A percentile compares a stretch with the other conserved stretches of the same genome.
Evolutionary conservation across 2,113 vertebrate genomes (phyloP).

Genomic region (Dipodomys spectabilis): DNA sequence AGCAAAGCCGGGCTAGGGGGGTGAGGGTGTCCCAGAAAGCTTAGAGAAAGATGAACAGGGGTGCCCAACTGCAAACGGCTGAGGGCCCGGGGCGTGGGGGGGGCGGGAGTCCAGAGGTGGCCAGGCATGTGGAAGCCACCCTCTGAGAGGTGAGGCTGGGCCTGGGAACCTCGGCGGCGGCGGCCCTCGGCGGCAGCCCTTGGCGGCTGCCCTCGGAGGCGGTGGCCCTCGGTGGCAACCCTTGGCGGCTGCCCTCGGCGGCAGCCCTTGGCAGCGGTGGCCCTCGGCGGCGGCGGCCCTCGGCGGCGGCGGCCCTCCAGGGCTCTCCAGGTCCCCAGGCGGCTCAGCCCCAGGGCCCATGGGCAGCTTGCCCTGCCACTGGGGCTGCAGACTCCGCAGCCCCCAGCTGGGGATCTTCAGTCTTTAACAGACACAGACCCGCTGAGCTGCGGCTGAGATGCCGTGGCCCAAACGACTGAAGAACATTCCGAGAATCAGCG

Average conservation of each 20-base stretch:
- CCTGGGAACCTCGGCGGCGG: not conserved
- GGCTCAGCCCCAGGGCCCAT: too few species aligned
- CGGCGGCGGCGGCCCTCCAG: not conserved
- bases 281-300: too few species aligned
- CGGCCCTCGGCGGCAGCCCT: too few species aligned
- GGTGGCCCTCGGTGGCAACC: too few species aligned
- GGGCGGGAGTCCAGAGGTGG: too few species aligned
- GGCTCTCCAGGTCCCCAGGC: too few species aligned
- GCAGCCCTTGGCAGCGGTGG: too few species aligned
- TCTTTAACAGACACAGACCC: not conserved
- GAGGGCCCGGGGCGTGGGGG: fast-evolving
- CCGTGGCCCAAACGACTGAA: not conserved
- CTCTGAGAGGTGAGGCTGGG: too few species aligned
- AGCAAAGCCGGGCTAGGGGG: not conserved
- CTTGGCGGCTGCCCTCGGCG: too few species aligned
- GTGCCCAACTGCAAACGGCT: not conserved
- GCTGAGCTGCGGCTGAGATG: too few species aligned
- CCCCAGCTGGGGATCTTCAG: not conserved
- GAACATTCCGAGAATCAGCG: not conserved
- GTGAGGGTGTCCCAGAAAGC: not conserved
- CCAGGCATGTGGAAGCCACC: too few species aligned
- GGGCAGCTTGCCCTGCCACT: not conserved
- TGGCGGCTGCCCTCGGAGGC: too few species aligned
- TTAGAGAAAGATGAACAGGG: not conserved
- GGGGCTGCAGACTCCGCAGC: not conserved